phyloP scores from a whole-genome alignment of 2,113 vertebrate genomes.

The Turdus rufiventris region DNA sequence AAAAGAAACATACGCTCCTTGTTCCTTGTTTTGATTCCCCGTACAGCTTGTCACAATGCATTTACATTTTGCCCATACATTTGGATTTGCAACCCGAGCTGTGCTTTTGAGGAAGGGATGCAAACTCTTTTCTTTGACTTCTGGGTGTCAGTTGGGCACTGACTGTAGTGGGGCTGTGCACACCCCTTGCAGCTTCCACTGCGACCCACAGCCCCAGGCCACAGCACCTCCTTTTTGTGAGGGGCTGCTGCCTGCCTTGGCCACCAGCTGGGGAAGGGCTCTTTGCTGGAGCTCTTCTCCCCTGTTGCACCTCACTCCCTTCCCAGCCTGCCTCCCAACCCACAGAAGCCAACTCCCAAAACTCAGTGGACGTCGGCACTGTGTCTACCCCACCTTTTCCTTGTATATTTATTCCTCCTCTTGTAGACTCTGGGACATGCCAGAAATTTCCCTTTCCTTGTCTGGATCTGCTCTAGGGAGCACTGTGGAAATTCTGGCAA shows the following conservation, averaged over 20 bases:
- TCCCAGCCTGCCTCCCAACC: background rate
- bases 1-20: slow-evolving; percentile 65
- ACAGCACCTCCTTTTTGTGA: fast-evolving
- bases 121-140: slow-evolving; percentile 47
- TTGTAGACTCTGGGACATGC: background rate
- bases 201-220: fast-evolving
- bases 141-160: background rate
- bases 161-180: fast-evolving
- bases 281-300: background rate
- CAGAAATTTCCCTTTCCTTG: background rate
- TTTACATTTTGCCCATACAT: slow-evolving; percentile 66
- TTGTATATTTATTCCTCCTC: background rate
- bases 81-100: slow-evolving; percentile 49
- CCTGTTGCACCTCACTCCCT: background rate
- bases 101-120: slow-evolving; percentile 59
- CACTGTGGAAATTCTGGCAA: background rate
- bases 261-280: background rate
- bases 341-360: background rate
- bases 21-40: slow-evolving; percentile 56
- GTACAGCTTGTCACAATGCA: slow-evolving; percentile 54
- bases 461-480: background rate
- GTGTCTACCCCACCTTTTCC: background rate
- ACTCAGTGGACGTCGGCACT: fast-evolving
- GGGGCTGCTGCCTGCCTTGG: fast-evolving
- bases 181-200: background rate